Evolutionary conservation across 2,888 invertebrate genomes (phyloP), one percentile per base, ranked within the genome.

Genomic region (Pyrrhosoma nymphula): DNA sequence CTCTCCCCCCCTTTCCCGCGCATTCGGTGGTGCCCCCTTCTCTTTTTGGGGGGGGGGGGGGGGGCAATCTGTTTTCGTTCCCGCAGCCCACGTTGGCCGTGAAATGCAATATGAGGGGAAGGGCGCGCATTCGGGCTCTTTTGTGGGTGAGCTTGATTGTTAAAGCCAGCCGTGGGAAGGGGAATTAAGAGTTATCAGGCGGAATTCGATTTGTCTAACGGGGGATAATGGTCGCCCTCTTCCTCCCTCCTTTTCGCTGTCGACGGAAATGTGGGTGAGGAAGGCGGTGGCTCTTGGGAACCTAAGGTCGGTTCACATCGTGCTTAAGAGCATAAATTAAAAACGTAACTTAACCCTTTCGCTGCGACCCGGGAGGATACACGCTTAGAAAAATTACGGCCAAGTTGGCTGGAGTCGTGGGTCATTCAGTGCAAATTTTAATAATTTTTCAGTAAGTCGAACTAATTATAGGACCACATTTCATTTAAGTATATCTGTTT

Each of bases 161-260:
- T 30, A 82, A 47, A 47, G 47, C 47, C 26, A 16, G 82, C 12
- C 82, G 82, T 82, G 82, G 82, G 82, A 82, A 82, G 82, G 35
- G 82, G 26, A 82, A 82, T 82, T 82, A 82, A 82, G 82, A 82
- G 82, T 82, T 82, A 82, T 82, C 82, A 82, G 16, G 82, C 82
- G 26, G n/a, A 82, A 82, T 82, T 82, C 82, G 82, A 82, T 82
- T 82, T 82, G 82, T 82, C 82, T 82, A 82, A 82, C 82, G 82
- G 82, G 35, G 82, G 82, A 82, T 82, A 82, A 82, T 82, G 82
- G 82, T 82, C 82, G 30, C 30, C 35, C 35, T 35, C 18, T 35
- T 82, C 82, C 10, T n/a, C 69, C 14, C 47, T 8, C 82, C 30
- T 82, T 82, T 35, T 82, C 82, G 82, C 82, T 14, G 82, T 82